Conservation (phyloP, 2,888 invertebrate species). For the Drosophila anomalata region DNA sequence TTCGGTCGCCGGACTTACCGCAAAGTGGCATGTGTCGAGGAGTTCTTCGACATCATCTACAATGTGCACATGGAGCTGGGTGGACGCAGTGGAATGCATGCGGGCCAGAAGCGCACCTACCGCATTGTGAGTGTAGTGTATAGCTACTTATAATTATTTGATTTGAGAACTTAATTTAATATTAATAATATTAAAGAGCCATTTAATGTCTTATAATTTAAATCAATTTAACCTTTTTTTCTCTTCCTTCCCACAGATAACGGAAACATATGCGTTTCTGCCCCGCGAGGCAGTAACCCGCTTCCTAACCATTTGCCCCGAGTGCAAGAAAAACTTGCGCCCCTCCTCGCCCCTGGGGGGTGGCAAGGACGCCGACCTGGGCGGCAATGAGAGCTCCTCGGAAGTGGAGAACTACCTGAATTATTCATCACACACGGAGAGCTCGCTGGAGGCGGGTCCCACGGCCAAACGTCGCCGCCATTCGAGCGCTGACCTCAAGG, state of each 20-base stretch:
- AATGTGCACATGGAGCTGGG: conserved; percentile 97
- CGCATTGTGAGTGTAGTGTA: conserved; percentile 89
- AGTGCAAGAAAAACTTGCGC: conserved; percentile 87
- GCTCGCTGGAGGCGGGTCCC: conserved; percentile 79
- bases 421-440: conserved; percentile 81
- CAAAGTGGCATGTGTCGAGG: conserved; percentile 98
- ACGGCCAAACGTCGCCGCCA: conserved; percentile 70
- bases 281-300: conserved; percentile 98
- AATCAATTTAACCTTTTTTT: background rate
- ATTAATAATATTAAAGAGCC: too few relatives aligned
- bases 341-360: conserved; percentile 80
- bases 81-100: conserved; percentile 96
- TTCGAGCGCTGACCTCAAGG: conserved; percentile 70
- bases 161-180: background rate
- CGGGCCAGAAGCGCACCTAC: conserved; percentile 98
- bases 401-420: conserved; percentile 81
- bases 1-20: conserved; percentile 92
- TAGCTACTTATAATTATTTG: background rate
- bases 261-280: conserved; percentile 97
- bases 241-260: conserved; percentile 88
- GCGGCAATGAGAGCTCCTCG: conserved; percentile 82
- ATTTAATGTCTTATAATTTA: too few relatives aligned
- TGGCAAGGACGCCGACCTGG: conserved; percentile 73
- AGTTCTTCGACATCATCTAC: conserved; percentile 98
- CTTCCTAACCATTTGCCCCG: conserved; percentile 96